Base-by-base conservation (phyloP, 2,113 vertebrate genomes). In the Peromyscus leucopus region DNA sequence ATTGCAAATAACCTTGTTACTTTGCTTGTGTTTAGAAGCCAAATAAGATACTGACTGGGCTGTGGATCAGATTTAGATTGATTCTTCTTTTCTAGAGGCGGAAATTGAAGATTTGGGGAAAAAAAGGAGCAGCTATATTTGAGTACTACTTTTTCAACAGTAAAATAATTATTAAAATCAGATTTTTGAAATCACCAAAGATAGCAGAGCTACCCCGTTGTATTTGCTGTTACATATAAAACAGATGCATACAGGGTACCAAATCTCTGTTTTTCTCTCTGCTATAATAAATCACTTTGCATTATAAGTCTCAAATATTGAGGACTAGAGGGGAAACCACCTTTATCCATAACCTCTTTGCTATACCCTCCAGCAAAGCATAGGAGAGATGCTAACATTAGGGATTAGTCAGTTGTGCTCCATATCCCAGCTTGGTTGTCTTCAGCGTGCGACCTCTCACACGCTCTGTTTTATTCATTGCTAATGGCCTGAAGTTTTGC, bases 221-320 rank as follows among this genome's bases (percentile, higher is more conserved):
- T 61, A 46, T 82, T 67, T 95, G 9, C 21, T 63, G 12, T 15
- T 33, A 4, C 48, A 85, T 26, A 26, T 72, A 83, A 69, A 19
- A 31, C n/a, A 75, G 16, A 57, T 55, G 22, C 36, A 65, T 65
- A 42, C 16, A 31, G 51, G 0, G 4, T 55, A 16, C 3, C 42
- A 31, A 51, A 55, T 2, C 19, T 55, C 85, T 69, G 46, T 46
- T 72, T n/a, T 85, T 12, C 75, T 12, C 75, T 75, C 71, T 82
- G 10, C 4, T 71, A 1, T 82, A 42, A 28, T 55, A 69, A 88
- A 95, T 63, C 22, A 55, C 3, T 22, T 69, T 91, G 69, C 13
- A 78, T 65, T 89, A 72, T 69, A 63, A 83, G 83, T 22, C 26
- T 93, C 57, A 61, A 10, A 59, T 74, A 88, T 86, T 95, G 84